phyloP scores from a whole-genome alignment of 2,113 vertebrate species.

The Dolichotis patagonum region DNA sequence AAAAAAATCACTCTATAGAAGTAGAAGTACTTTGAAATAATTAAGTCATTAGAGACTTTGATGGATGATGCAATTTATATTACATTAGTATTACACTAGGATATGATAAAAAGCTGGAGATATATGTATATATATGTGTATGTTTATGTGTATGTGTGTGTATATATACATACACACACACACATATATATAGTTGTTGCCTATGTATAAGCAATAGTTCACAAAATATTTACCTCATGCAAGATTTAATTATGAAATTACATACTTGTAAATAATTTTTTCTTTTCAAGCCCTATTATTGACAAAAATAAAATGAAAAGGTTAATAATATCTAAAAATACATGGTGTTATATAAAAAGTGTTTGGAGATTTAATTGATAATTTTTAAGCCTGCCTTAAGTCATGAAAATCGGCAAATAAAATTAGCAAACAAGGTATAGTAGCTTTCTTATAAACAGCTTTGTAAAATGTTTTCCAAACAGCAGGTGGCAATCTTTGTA shows the following conservation, averaged over 20 bases:
- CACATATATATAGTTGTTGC: not conserved
- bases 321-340: not conserved
- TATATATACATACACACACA: not conserved
- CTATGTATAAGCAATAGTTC: not conserved
- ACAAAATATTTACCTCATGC: not conserved
- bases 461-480: slow-evolving; percentile 88
- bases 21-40: not conserved
- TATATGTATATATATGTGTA: not conserved
- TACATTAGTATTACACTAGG: not conserved
- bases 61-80: not conserved
- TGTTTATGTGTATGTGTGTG: not conserved
- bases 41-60: not conserved
- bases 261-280: not conserved
- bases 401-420: slow-evolving; percentile 71
- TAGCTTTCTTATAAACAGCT: slow-evolving; percentile 77
- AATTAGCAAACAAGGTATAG: slow-evolving; percentile 33
- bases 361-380: not conserved
- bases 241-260: slow-evolving; percentile 19
- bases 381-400: slow-evolving; percentile 50
- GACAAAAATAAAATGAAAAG: slow-evolving; percentile 48
- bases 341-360: not conserved
- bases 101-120: not conserved
- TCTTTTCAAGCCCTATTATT: not conserved
- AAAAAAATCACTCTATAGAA: not conserved
- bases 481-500: slow-evolving; percentile 91